A percentile compares a stretch with the other conserved stretches of the same genome.
phyloP scores from a whole-genome alignment of 1,140 invertebrate species.

The Drosophila simulans region DNA sequence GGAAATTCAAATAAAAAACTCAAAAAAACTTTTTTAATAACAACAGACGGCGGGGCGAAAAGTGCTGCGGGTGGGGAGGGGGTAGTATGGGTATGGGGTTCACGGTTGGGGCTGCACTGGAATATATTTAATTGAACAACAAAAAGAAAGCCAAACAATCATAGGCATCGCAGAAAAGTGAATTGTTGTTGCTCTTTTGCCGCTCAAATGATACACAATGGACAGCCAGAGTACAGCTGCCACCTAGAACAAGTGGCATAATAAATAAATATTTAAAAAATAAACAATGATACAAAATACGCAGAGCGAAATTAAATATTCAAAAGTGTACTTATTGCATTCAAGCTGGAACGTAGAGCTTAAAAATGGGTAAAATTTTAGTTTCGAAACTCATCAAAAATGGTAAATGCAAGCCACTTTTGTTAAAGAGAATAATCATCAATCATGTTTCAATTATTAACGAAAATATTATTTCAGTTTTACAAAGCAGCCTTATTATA shows the following conservation, averaged over 20 bases:
- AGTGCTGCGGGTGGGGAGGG: not conserved
- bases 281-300: slow-evolving; percentile 18
- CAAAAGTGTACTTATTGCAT: not conserved
- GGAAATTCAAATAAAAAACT: slow-evolving; percentile 57
- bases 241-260: slow-evolving; percentile 44
- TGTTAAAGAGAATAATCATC: too few relatives aligned
- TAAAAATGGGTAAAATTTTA: not conserved
- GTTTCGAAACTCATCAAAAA: too few relatives aligned
- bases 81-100: not conserved
- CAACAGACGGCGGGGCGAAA: slow-evolving; percentile 8
- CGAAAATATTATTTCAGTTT: too few relatives aligned
- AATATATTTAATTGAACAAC: slow-evolving; percentile 72
- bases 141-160: slow-evolving; percentile 59
- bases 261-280: slow-evolving; percentile 38
- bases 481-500: too few relatives aligned
- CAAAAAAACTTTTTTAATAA: slow-evolving; percentile 63
- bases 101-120: slow-evolving; percentile 10
- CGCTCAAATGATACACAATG: slow-evolving; percentile 73
- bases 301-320: slow-evolving; percentile 11
- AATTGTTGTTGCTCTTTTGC: slow-evolving; percentile 51
- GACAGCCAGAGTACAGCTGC: slow-evolving; percentile 29
- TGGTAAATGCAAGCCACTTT: too few relatives aligned
- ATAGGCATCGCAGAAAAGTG: slow-evolving; percentile 44
- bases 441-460: too few relatives aligned
- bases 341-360: too few relatives aligned